phyloP scores from a whole-genome alignment of 2,797 vertebrate genomes.

The Petrocephalus sullivani region DNA sequence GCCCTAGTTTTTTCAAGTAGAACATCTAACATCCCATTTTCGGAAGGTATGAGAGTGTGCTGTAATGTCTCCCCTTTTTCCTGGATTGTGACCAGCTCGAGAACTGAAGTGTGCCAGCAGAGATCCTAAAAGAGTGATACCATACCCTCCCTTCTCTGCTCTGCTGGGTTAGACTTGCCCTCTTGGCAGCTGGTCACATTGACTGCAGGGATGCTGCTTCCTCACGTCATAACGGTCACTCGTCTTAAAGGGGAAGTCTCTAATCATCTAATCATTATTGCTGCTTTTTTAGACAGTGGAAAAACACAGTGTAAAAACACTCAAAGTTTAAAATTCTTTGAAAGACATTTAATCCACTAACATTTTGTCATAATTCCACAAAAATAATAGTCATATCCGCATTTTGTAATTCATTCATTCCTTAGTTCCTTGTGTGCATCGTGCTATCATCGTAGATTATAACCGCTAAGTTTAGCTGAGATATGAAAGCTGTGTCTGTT shows the following conservation, averaged over 20 bases:
- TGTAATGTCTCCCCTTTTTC: not conserved
- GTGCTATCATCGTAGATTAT: not conserved
- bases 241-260: not conserved
- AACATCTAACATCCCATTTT: not conserved
- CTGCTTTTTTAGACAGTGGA: not conserved
- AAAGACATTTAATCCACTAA: not conserved
- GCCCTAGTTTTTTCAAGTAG: not conserved
- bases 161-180: not conserved
- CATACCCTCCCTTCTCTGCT: not conserved
- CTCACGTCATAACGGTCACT: not conserved
- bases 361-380: not conserved
- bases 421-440: not conserved
- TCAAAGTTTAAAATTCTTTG: not conserved
- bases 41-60: not conserved
- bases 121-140: not conserved
- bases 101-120: not conserved
- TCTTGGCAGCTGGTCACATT: not conserved
- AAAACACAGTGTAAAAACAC: not conserved
- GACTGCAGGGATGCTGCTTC: not conserved
- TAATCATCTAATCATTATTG: not conserved
- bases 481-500: not conserved
- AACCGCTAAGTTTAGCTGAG: not conserved
- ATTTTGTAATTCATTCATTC: not conserved
- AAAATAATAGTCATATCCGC: not conserved
- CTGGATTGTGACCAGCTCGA: not conserved